phyloP scores from a whole-genome alignment of 2,113 vertebrate genomes.

The Lipotes vexillifer region DNA sequence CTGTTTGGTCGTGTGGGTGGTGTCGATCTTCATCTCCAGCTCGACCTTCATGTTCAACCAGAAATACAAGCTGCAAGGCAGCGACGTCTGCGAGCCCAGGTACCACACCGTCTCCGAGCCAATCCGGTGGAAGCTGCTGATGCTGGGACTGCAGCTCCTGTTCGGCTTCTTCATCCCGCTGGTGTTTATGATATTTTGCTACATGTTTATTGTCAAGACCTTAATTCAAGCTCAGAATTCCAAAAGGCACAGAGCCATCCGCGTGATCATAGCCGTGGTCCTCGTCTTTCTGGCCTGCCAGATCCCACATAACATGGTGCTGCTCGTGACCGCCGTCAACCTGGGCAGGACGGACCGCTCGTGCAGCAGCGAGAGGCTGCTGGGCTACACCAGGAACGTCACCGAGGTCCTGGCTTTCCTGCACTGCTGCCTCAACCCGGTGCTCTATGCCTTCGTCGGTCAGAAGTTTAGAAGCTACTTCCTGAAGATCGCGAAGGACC shows the following conservation, averaged over 20 bases:
- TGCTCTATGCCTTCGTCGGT: constrained; percentile 93
- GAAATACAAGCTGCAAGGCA: constrained; percentile 32
- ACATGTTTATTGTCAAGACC: constrained; percentile 83
- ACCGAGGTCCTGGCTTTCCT: constrained; percentile 89
- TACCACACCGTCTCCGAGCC: constrained; percentile 61
- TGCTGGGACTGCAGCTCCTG: constrained; percentile 82
- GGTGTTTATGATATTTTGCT: constrained; percentile 89
- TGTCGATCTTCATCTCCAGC: constrained; percentile 83
- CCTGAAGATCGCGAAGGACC: constrained; percentile 82
- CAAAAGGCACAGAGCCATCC: constrained; percentile 89
- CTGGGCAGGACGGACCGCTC: constrained; percentile 58
- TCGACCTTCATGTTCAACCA: constrained; percentile 83
- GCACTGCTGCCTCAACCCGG: constrained; percentile 93
- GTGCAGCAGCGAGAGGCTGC: constrained; percentile 54
- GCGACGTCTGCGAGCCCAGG: constrained; percentile 80
- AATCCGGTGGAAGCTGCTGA: constrained; percentile 71
- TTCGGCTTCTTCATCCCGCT: constrained; percentile 91
- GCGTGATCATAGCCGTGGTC: constrained; percentile 89
- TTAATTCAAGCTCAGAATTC: constrained; percentile 87
- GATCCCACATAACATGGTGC: constrained; percentile 87
- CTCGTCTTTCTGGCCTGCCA: constrained; percentile 88
- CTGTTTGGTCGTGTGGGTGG: constrained; percentile 83
- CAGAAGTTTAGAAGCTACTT: constrained; percentile 93
- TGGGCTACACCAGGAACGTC: constrained; percentile 55
- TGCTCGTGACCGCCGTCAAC: constrained; percentile 76